phyloP scores from a whole-genome alignment of 2,797 vertebrate species.

The Myotis findleyi region DNA sequence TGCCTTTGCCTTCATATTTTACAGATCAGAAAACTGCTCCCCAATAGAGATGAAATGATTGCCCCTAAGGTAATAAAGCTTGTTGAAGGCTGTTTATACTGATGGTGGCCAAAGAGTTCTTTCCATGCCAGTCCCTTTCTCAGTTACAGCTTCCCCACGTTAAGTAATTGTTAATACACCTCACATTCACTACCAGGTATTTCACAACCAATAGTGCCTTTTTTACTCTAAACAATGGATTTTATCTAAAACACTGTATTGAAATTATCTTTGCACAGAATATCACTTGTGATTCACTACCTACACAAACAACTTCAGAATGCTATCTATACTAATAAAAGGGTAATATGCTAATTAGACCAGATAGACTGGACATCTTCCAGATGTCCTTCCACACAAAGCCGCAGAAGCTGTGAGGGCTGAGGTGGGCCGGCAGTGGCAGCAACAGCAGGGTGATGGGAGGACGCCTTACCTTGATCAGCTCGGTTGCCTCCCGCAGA shows the following conservation, averaged over 20 bases:
- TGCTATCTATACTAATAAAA: background rate
- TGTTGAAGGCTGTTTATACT: background rate
- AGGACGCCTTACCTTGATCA: too few relatives aligned
- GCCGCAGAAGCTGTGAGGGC: too few relatives aligned
- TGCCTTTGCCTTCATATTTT: background rate
- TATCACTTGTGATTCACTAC: background rate
- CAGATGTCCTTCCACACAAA: too few relatives aligned
- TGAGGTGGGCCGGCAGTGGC: too few relatives aligned
- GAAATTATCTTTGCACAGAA: background rate
- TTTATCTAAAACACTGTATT: conserved; percentile 13
- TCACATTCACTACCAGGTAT: background rate
- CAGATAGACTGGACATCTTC: too few relatives aligned
- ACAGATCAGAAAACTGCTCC: background rate
- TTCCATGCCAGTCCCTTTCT: background rate
- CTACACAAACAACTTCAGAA: conserved; percentile 24
- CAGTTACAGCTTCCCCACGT: background rate
- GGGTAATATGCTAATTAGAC: too few relatives aligned
- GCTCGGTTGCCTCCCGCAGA: too few relatives aligned
- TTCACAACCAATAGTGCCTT: background rate
- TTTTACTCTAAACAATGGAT: background rate
- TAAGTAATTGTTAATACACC: background rate
- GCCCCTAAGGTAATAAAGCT: background rate
- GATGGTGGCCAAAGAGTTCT: too few relatives aligned
- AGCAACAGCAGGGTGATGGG: too few relatives aligned
- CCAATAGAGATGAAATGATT: background rate